Evolutionary conservation across 2,888 invertebrate species (phyloP).

Genomic region (Rotaria magnacalcarata): DNA sequence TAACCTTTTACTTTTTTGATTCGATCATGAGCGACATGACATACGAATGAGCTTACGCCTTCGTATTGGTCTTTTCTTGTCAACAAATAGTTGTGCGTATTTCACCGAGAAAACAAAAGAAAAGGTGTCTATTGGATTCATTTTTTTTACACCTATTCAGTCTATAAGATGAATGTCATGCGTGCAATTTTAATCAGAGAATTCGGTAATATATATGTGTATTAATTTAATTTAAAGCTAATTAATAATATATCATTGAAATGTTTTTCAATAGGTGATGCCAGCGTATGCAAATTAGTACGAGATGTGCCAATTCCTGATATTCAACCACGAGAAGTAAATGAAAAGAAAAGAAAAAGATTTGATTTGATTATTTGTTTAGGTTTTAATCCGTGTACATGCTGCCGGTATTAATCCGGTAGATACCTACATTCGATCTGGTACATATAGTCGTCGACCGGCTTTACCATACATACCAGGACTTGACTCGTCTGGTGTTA

Average conservation of each 20-base stretch:
- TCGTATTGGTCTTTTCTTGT: conserved; percentile 1
- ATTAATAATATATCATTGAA: background rate
- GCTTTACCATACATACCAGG: conserved; percentile 63
- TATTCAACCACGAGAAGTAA: background rate
- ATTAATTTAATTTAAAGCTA: background rate
- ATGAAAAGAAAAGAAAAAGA: background rate
- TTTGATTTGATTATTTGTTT: background rate
- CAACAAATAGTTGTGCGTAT: background rate
- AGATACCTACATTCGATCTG: conserved; percentile 64
- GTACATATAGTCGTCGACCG: conserved; percentile 59
- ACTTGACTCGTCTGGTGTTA: conserved; percentile 63
- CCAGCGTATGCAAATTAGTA: conserved; percentile 3
- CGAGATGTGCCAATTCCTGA: conserved; percentile 8
- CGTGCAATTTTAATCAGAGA: conserved; percentile 24
- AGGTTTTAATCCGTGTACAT: conserved; percentile 62
- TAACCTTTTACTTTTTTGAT: background rate
- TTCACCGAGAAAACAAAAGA: background rate
- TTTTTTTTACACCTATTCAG: background rate
- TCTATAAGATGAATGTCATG: background rate
- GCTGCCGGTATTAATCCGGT: conserved; percentile 65
- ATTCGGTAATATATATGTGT: background rate
- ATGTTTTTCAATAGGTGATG: background rate
- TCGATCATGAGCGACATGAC: background rate
- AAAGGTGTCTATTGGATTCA: background rate
- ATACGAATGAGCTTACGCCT: background rate